Evolutionary conservation across 2,888 invertebrate genomes (phyloP).

Genomic region (Sacculina carcini): DNA sequence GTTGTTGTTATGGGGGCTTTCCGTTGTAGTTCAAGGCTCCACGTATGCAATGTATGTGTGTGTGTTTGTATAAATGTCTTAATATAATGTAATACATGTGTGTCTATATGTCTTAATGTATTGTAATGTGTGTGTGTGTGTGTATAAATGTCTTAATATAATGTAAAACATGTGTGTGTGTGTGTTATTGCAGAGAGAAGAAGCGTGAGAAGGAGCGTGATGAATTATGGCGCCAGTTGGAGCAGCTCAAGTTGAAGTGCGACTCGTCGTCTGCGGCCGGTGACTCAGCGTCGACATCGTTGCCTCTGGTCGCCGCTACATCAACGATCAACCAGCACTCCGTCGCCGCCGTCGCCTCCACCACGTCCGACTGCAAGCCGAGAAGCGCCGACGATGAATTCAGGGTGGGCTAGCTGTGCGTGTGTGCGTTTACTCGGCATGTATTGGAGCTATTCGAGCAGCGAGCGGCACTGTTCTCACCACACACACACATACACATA

Average conservation of each 20-base stretch:
- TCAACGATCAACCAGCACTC: neutral
- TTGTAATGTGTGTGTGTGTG: neutral
- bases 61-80: constrained; percentile 1
- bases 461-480: too few species aligned
- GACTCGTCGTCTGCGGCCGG: too few species aligned
- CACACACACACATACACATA: too few species aligned
- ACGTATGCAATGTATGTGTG: neutral
- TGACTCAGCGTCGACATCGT: too few species aligned
- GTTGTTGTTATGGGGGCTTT: constrained; percentile 7
- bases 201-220: constrained; percentile 86
- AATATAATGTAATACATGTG: constrained; percentile 1
- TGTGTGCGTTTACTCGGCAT: too few species aligned
- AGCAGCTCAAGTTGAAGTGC: constrained; percentile 57
- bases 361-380: constrained; percentile 3
- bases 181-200: constrained; percentile 42
- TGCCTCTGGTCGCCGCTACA: constrained; percentile 15
- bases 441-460: too few species aligned
- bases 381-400: too few species aligned
- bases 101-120: neutral
- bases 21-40: too few species aligned
- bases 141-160: neutral
- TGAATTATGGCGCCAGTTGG: constrained; percentile 88
- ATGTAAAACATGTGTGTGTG: neutral
- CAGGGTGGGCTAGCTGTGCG: too few species aligned
- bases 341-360: neutral